Conservation (phyloP, 1,140 invertebrate genomes). For the Bombyx mandarina region DNA sequence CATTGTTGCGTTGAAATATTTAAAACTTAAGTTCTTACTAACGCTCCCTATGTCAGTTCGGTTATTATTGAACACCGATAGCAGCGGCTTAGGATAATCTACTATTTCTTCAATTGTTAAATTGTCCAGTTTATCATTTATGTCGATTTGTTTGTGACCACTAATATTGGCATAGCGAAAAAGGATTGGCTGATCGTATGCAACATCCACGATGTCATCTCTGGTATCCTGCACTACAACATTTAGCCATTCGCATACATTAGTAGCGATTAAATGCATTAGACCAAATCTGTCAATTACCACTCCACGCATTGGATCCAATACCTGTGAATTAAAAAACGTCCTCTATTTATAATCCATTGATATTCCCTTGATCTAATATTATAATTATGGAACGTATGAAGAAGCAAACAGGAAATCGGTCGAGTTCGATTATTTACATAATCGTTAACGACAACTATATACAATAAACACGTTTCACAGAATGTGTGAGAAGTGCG, state of each 20-base stretch:
- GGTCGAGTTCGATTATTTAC: too few relatives aligned
- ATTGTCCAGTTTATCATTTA: slow-evolving; percentile 32
- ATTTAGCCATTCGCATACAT: slow-evolving; percentile 77
- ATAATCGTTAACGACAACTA: too few relatives aligned
- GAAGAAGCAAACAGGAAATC: neutral
- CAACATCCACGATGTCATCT: slow-evolving; percentile 71
- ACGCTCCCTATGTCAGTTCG: too few relatives aligned
- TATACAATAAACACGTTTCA: too few relatives aligned
- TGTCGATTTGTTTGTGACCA: slow-evolving; percentile 24
- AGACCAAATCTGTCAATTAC: slow-evolving; percentile 74
- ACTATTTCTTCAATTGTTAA: slow-evolving; percentile 17
- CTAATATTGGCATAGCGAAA: slow-evolving; percentile 42
- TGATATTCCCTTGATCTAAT: slow-evolving; percentile 1
- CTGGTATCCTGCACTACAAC: slow-evolving; percentile 77
- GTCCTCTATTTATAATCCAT: neutral
- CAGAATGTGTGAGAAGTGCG: too few relatives aligned
- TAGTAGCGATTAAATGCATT: slow-evolving; percentile 74
- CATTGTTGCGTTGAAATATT: slow-evolving; percentile 22
- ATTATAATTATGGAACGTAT: neutral
- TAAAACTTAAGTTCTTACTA: slow-evolving; percentile 15
- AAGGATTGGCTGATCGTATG: slow-evolving; percentile 34
- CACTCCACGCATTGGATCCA: slow-evolving; percentile 63
- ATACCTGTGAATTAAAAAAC: slow-evolving; percentile 34
- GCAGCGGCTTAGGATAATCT: slow-evolving; percentile 2
- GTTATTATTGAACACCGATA: too few relatives aligned